A percentile compares a stretch with the other conserved stretches of the same genome.
phyloP scores from a whole-genome alignment of 2,888 invertebrate species.

The Trissoscelio sp. region DNA sequence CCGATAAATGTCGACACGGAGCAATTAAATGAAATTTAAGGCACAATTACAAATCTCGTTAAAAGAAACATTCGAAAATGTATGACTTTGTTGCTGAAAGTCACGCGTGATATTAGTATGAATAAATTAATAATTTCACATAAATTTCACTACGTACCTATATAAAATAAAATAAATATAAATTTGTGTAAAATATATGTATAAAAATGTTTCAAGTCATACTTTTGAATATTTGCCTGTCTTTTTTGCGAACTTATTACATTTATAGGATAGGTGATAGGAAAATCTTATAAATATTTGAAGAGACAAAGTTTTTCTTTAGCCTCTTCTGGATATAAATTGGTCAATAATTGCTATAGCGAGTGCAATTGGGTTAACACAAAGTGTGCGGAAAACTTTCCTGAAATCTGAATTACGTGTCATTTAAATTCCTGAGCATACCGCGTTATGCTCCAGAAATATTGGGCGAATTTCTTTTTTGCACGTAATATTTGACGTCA shows the following conservation, averaged over 20 bases:
- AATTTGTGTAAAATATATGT: neutral
- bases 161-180: neutral
- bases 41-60: constrained; percentile 37
- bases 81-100: constrained; percentile 16
- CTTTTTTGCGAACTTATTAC: too few relatives aligned
- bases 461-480: constrained; percentile 28
- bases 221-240: too few relatives aligned
- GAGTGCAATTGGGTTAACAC: constrained; percentile 38
- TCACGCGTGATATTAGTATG: neutral
- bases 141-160: too few relatives aligned
- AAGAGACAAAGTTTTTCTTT: constrained; percentile 35
- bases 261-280: neutral
- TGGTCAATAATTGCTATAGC: constrained; percentile 42
- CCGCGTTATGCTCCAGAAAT: constrained; percentile 31
- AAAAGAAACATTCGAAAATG: constrained; percentile 45
- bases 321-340: neutral
- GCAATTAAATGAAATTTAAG: constrained; percentile 56
- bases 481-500: constrained; percentile 24
- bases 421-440: constrained; percentile 26
- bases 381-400: constrained; percentile 29
- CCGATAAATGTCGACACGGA: constrained; percentile 45
- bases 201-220: neutral
- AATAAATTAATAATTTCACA: neutral
- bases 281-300: constrained; percentile 20
- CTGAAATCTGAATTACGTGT: constrained; percentile 40